These are phyloP conservation scores for Ptychoptera contaminata DNA, from an alignment of 2,888 invertebrate genomes.

Conservation along the genomic window DNA sequence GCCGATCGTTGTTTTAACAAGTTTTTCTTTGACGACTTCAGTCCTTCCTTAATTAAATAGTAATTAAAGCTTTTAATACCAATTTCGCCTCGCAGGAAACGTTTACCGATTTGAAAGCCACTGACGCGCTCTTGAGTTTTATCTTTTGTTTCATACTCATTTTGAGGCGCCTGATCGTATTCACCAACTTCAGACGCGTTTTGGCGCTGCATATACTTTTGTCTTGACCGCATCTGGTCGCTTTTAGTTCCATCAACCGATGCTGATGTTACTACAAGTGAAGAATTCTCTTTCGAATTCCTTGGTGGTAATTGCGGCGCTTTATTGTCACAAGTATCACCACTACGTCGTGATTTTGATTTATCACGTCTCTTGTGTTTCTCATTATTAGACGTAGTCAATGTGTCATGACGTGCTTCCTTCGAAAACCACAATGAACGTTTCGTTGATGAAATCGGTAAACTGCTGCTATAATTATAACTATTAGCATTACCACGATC, in stretches of 20 bases:
- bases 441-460: too few relatives aligned
- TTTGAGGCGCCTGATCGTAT: conserved; percentile 11
- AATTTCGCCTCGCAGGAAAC: conserved; percentile 28
- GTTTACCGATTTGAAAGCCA: conserved; percentile 28
- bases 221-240: conserved; percentile 7
- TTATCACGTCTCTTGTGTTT: conserved; percentile 19
- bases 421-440: too few relatives aligned
- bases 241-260: background rate
- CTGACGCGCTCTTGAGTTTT: conserved; percentile 13
- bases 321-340: too few relatives aligned
- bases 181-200: conserved; percentile 11
- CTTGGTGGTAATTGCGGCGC: too few relatives aligned
- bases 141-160: conserved; percentile 6
- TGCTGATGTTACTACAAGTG: too few relatives aligned
- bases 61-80: conserved; percentile 32
- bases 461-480: too few relatives aligned
- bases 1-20: conserved; percentile 22
- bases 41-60: conserved; percentile 29
- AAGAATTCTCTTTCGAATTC: too few relatives aligned
- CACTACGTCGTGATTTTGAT: conserved; percentile 3
- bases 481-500: conserved; percentile 16
- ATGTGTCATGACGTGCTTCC: too few relatives aligned
- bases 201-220: conserved; percentile 10
- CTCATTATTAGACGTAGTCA: conserved; percentile 8
- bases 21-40: conserved; percentile 27